A percentile compares a stretch with the other conserved stretches of the same genome.
Conservation (phyloP, 64 coral and sea anemone genomes). For the Porites lutea region DNA sequence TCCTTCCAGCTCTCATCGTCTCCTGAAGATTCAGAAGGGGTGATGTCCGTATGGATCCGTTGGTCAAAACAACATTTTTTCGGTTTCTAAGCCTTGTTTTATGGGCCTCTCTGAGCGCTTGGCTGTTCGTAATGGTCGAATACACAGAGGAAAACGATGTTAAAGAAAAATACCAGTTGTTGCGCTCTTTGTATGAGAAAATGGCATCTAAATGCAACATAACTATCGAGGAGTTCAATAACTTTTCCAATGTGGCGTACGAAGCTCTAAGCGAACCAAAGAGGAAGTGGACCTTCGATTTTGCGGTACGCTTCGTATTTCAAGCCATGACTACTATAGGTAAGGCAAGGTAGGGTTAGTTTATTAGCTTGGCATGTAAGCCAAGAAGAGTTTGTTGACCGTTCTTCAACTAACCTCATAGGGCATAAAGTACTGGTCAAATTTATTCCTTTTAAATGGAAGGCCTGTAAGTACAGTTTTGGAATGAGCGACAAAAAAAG, state of each 20-base stretch:
- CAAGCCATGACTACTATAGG: conserved; percentile 54
- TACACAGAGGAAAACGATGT: conserved; percentile 30
- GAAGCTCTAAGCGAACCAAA: neutral
- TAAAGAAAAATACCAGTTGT: neutral
- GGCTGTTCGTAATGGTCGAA: conserved; percentile 28
- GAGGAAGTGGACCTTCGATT: neutral
- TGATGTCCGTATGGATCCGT: neutral
- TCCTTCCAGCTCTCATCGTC: too few species aligned
- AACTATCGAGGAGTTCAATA: conserved; percentile 30
- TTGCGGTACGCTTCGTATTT: conserved; percentile 15
- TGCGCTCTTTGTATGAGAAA: conserved; percentile 19
- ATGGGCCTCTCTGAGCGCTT: conserved; percentile 22
- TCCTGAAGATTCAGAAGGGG: too few species aligned
- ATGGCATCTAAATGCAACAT: conserved; percentile 68
- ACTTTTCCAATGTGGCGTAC: conserved; percentile 25
- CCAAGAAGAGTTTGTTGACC: too few species aligned
- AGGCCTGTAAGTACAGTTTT: too few species aligned
- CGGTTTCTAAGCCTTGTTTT: neutral
- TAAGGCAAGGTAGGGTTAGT: neutral
- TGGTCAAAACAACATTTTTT: conserved; percentile 6
- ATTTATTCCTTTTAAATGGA: too few species aligned
- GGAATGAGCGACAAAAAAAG: too few species aligned
- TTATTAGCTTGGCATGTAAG: too few species aligned
- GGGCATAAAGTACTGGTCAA: too few species aligned
- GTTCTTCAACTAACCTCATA: too few species aligned